Evolutionary conservation across 2,113 vertebrate genomes (phyloP).

Genomic region (Meriones unguiculatus): DNA sequence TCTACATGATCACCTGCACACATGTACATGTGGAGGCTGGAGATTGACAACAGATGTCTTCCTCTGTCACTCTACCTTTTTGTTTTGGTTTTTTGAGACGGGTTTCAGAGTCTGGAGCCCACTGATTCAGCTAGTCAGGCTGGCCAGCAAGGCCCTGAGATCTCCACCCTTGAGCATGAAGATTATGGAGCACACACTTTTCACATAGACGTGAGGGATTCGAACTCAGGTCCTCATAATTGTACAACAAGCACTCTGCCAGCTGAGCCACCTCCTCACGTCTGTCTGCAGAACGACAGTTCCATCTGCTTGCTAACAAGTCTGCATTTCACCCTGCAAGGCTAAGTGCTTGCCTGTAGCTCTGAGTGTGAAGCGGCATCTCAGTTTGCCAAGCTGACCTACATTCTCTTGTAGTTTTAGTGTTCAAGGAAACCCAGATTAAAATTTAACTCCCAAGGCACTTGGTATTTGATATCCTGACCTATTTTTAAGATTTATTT

Average conservation of each 20-base stretch:
- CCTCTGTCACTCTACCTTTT: too few relatives aligned
- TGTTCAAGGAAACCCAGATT: constrained; percentile 26
- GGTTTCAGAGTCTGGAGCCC: not conserved
- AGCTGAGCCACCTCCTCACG: not conserved
- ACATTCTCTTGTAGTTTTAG: not conserved
- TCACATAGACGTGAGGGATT: not conserved
- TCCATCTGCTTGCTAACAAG: not conserved
- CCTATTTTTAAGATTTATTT: not conserved
- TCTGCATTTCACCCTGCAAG: not conserved
- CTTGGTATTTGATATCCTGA: not conserved
- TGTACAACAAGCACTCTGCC: not conserved
- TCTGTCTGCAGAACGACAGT: constrained; percentile 19
- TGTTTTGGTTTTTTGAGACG: not conserved
- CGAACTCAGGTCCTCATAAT: not conserved
- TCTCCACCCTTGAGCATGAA: not conserved
- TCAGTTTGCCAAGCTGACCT: not conserved
- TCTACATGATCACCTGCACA: not conserved
- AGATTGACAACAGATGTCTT: not conserved
- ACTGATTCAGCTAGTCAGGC: not conserved
- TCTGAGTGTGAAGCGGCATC: constrained; percentile 33
- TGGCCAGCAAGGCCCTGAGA: not conserved
- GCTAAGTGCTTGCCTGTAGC: not conserved
- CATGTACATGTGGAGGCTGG: not conserved
- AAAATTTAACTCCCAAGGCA: not conserved
- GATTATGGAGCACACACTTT: not conserved